Percentiles rank a stretch among this genome's conserved stretches.
Evolutionary conservation across 2,113 vertebrate genomes (phyloP).

Genomic region (Actenoides hombroni): DNA sequence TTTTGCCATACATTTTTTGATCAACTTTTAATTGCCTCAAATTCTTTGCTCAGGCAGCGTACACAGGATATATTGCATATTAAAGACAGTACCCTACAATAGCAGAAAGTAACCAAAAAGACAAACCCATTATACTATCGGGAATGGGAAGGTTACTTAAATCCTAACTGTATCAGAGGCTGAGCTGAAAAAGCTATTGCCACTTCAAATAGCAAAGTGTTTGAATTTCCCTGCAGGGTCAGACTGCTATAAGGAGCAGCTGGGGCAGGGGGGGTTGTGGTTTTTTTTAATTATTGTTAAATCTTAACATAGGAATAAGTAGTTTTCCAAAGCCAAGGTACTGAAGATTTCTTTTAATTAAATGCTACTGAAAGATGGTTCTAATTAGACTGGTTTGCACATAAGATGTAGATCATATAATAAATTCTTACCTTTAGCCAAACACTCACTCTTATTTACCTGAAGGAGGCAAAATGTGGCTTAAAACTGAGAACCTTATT

Average conservation of each 20-base stretch:
- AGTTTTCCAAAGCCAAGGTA: conserved; percentile 18
- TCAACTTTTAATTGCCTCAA: background rate
- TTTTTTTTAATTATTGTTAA: background rate
- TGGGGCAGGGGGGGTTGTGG: background rate
- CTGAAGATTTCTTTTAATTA: conserved; percentile 25
- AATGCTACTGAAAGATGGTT: conserved; percentile 6
- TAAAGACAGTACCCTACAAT: background rate
- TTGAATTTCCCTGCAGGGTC: conserved; percentile 12
- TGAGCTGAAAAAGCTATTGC: conserved; percentile 3
- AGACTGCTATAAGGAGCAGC: background rate
- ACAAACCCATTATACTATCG: background rate
- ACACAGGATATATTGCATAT: background rate
- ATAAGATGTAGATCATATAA: background rate
- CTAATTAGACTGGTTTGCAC: conserved; percentile 22
- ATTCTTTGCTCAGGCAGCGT: background rate
- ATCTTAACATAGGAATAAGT: background rate
- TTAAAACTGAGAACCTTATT: conserved; percentile 27
- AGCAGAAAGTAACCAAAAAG: background rate
- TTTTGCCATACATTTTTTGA: background rate
- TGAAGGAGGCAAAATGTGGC: conserved; percentile 49
- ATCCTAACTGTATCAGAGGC: background rate
- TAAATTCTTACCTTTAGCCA: conserved; percentile 29
- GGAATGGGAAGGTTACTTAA: conserved; percentile 1
- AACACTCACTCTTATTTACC: conserved; percentile 30
- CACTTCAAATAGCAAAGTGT: conserved; percentile 8